Base-by-base conservation (phyloP, 2,888 invertebrate genomes). In the Melanargia galathea region DNA sequence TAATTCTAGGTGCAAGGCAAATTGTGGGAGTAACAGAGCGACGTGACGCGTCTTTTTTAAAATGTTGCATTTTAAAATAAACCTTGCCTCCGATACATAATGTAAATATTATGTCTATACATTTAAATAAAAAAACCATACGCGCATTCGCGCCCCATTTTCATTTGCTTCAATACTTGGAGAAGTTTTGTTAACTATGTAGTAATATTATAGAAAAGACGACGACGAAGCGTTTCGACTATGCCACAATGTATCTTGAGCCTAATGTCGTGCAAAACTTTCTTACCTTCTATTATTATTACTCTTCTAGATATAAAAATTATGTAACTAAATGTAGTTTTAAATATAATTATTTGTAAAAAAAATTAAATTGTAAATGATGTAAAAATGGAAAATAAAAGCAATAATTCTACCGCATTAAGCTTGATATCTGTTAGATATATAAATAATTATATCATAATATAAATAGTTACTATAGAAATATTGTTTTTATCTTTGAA, bases 341-440 rank as follows among this genome's bases (percentile, higher is more conserved):
- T n/a, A 26, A 8, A 18, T 20, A 33, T 20, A 7, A 35, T 18
- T 20, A 57, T n/a, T n/a, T 57, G 20, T 54, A 46, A 52, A n/a
- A n/a, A n/a, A n/a, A n/a, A n/a, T n/a, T n/a, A n/a, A 58, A 52
- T 40, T 67, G 65, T 68, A 68, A 60, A 66, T 67, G 61, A 51
- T 66, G 69, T 68, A 69, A 43, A 63, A 61, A 38, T 46, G 22
- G 61, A 26, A 55, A 63, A 60, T 60, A 62, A 66, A 55, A 71
- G 71, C 71, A 71, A 71, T 71, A 71, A 67, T 66, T 54, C n/a
- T 57, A 60, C 56, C 60, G 60, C 56, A 55, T 58, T 67, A 71
- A 68, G 70, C 71, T 71, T 68, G 38, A 55, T 63, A 45, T 43
- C 60, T 63, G 62, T 54, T 56, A 63, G 60, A 63, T 56, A 58